Evolutionary conservation across 2,888 invertebrate genomes (phyloP).

Genomic region (Folsomia candida): DNA sequence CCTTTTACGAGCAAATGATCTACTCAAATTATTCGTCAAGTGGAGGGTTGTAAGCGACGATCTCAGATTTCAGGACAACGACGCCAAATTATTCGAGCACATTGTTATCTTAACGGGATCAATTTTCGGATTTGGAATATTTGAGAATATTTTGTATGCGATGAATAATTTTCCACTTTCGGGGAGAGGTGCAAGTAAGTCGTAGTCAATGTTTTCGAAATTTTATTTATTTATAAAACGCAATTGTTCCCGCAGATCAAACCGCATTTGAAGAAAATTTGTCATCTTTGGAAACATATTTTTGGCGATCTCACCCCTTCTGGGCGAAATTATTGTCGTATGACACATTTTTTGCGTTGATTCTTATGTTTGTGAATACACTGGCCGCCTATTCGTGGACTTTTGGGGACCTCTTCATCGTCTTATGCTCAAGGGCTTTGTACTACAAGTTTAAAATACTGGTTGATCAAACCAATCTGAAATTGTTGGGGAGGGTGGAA

Average conservation of each 20-base stretch:
- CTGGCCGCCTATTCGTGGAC: constrained; percentile 28
- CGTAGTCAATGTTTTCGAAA: neutral
- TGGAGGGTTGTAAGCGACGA: constrained; percentile 29
- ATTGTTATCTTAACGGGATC: neutral
- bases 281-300: constrained; percentile 35
- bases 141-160: constrained; percentile 14
- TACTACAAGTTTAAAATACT: constrained; percentile 42
- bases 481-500: constrained; percentile 12
- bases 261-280: neutral
- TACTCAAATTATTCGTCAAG: constrained; percentile 23
- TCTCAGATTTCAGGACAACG: constrained; percentile 21
- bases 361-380: constrained; percentile 25
- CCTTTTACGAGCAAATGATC: constrained; percentile 13
- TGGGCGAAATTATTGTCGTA: constrained; percentile 29
- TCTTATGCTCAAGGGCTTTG: constrained; percentile 33
- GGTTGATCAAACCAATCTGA: constrained; percentile 22
- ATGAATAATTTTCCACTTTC: constrained; percentile 22
- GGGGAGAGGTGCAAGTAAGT: neutral
- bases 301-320: constrained; percentile 32
- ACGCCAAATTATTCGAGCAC: constrained; percentile 10
- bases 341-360: constrained; percentile 15
- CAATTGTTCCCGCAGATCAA: neutral
- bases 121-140: constrained; percentile 23
- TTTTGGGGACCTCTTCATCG: constrained; percentile 35
- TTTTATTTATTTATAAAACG: neutral